Conservation (phyloP, 1,140 invertebrate genomes). For the Ostrea denselamellosa region DNA sequence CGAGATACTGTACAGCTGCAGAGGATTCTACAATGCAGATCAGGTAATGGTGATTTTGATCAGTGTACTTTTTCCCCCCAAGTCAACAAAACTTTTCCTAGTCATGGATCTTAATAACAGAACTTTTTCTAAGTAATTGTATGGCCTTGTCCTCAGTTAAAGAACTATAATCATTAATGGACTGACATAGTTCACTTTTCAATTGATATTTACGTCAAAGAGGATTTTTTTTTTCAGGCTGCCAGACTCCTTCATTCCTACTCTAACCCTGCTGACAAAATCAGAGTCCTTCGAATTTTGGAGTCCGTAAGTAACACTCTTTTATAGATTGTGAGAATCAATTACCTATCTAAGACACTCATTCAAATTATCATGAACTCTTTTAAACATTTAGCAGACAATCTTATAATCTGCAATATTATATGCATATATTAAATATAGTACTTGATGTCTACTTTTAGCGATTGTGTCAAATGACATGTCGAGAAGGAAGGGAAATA, state of each 20-base stretch:
- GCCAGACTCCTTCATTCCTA: constrained; percentile 68
- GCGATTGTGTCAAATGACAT: constrained; percentile 76
- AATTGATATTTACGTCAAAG: too few relatives aligned
- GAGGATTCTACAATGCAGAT: constrained; percentile 70
- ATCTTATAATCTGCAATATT: too few relatives aligned
- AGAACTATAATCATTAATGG: too few relatives aligned
- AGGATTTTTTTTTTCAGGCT: constrained; percentile 64
- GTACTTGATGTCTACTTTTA: constrained; percentile 55
- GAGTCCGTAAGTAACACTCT: constrained; percentile 71
- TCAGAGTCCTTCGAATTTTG: constrained; percentile 72
- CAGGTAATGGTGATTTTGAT: constrained; percentile 64
- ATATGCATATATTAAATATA: too few relatives aligned
- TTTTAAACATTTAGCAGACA: too few relatives aligned
- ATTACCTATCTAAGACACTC: too few relatives aligned
- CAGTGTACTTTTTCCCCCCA: too few relatives aligned
- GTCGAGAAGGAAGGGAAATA: constrained; percentile 73
- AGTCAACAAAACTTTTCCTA: too few relatives aligned
- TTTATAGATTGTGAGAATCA: neutral
- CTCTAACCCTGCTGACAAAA: constrained; percentile 72
- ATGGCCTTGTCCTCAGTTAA: too few relatives aligned
- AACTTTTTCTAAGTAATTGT: too few relatives aligned
- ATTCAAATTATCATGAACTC: neutral
- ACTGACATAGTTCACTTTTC: too few relatives aligned
- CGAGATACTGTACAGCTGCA: constrained; percentile 71
- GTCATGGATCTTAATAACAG: too few relatives aligned